Evolutionary conservation across 2,888 invertebrate species (phyloP).

Genomic region (Drosophila pseudotakahashii): DNA sequence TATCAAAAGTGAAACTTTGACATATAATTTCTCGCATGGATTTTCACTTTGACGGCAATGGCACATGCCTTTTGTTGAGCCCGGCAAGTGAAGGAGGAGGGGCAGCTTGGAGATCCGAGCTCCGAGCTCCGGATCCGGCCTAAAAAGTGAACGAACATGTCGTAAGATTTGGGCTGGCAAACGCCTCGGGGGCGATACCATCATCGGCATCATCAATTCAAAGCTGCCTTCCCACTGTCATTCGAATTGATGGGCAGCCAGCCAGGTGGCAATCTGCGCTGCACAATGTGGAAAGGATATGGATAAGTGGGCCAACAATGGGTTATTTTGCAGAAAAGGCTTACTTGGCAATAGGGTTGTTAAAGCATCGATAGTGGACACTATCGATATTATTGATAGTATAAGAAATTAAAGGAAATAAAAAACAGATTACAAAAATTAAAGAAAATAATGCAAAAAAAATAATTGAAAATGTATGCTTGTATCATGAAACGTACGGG

Average conservation of each 20-base stretch:
- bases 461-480: too few species aligned
- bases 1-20: constrained; percentile 79
- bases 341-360: too few species aligned
- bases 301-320: constrained; percentile 8
- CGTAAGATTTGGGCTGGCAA: constrained; percentile 35
- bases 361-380: too few species aligned
- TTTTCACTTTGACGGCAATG: constrained; percentile 78
- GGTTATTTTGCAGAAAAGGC: too few species aligned
- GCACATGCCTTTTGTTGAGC: constrained; percentile 42
- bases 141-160: constrained; percentile 15
- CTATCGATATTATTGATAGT: too few species aligned
- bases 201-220: constrained; percentile 41
- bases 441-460: too few species aligned
- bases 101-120: too few species aligned
- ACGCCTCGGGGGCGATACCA: constrained; percentile 29
- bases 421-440: too few species aligned
- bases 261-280: constrained; percentile 21
- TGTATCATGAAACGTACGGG: too few species aligned
- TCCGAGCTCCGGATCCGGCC: constrained; percentile 9
- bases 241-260: constrained; percentile 23
- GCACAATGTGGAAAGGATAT: neutral
- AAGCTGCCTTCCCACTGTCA: constrained; percentile 12
- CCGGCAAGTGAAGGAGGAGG: constrained; percentile 13
- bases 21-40: constrained; percentile 79
- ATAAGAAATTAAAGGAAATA: too few species aligned